A percentile compares a stretch with the other conserved stretches of the same genome.
These are phyloP conservation scores for Aplodontia rufa DNA, from an alignment of 2,113 vertebrate species.

Conservation along the genomic window DNA sequence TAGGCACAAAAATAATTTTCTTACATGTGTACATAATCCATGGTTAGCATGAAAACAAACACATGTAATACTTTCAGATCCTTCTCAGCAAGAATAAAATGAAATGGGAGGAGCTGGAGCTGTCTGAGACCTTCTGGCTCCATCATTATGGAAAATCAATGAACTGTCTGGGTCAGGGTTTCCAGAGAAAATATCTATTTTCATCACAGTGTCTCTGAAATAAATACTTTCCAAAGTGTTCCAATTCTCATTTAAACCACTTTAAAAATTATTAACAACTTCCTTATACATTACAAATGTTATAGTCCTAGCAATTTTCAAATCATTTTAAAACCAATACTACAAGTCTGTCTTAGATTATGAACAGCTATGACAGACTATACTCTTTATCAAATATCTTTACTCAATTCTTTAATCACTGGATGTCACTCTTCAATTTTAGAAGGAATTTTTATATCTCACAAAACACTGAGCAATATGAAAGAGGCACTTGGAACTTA, in stretches of 20 bases:
- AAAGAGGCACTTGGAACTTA: background rate
- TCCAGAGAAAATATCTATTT: constrained; percentile 44
- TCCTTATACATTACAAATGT: background rate
- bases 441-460: constrained; percentile 34
- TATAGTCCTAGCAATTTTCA: constrained; percentile 46
- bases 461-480: background rate
- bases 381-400: constrained; percentile 36
- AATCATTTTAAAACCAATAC: constrained; percentile 37
- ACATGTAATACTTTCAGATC: background rate
- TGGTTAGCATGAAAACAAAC: constrained; percentile 32
- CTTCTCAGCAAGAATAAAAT: background rate
- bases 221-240: constrained; percentile 36
- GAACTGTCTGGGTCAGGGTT: constrained; percentile 15
- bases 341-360: constrained; percentile 22
- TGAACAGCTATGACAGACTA: background rate
- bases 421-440: constrained; percentile 11
- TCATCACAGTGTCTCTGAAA: constrained; percentile 17
- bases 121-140: background rate
- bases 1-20: constrained; percentile 15
- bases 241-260: constrained; percentile 31
- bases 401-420: constrained; percentile 29
- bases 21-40: background rate
- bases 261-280: constrained; percentile 51
- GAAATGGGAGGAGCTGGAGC: background rate
- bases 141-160: background rate